Percentiles rank a stretch among this genome's conserved stretches.
phyloP scores from a whole-genome alignment of 35 echinoderm and acorn worm genomes.

The Heliocidaris tuberculata region DNA sequence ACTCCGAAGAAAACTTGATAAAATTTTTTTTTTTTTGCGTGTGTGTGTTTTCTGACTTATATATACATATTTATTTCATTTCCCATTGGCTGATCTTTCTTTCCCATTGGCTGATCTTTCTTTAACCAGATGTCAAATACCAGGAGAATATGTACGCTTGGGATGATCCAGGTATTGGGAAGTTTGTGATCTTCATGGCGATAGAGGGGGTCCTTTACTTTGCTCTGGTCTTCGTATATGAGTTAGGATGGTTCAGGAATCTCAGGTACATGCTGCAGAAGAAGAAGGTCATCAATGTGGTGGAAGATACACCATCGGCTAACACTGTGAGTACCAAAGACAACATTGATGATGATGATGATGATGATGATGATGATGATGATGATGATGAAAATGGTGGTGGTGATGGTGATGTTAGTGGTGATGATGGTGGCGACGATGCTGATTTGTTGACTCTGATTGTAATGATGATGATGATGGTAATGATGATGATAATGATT shows the following conservation, averaged over 20 bases:
- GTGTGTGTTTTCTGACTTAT: no score
- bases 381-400: not conserved
- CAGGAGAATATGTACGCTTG: constrained; percentile 79
- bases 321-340: not conserved
- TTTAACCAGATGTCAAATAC: constrained; percentile 61
- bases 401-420: not conserved
- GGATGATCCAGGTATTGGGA: constrained; percentile 80
- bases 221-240: constrained; percentile 66
- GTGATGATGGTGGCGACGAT: not conserved
- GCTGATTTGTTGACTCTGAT: not conserved
- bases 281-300: constrained; percentile 1
- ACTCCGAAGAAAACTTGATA: no score
- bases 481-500: not conserved
- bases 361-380: not conserved
- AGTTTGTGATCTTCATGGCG: constrained; percentile 64
- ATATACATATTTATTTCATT: no score
- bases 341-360: not conserved
- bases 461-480: not conserved
- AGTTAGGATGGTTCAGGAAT: constrained; percentile 65
- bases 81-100: no score
- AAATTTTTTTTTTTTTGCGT: no score
- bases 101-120: no score
- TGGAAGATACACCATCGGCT: constrained; percentile 2
- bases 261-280: constrained; percentile 61
- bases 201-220: constrained; percentile 72